Evolutionary conservation across 2,113 vertebrate species (phyloP), one percentile per base, ranked within the genome.

Genomic region (Leptodactylus fuscus): DNA sequence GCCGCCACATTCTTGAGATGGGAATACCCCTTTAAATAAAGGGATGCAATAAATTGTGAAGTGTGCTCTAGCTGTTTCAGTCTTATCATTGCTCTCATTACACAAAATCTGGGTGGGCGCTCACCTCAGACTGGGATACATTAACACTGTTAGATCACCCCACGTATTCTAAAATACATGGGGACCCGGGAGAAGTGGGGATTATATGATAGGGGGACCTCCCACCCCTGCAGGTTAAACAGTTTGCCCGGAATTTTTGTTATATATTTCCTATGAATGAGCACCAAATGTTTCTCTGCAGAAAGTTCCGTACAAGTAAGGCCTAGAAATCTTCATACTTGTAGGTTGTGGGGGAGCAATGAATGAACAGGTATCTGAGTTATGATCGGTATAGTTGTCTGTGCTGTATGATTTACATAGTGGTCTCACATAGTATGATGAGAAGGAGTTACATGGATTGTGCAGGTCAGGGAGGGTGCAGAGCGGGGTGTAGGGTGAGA

Each of bases 391-490:
- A 4, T 29, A 0, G 46, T 51, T 51, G 48, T 76, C 75, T 55
- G 7, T 34, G 24, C 2, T 78, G 75, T 22, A 38, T 78, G 51
- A 16, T 55, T 38, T n/a, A 27, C 0, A 60, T 24, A 44, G 36
- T 4, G 32, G 22, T 27, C 18, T 11, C 12, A 41, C 10, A 49
- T 32, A 4, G 9, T 9, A 27, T 5, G 78, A 58, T 24, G 80
- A 20, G 46, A 82, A 49, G 60, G 80, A 51, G n/a, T 41, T 73
- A 27, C 49, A 83, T 74, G 67, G 12, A 27, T 70, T 36, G 81
- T 73, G 44, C 48, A 22, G 81, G 81, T 83, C 81, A 83, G 69
- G 51, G 53, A 29, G 71, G 82, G 58, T 58, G 38, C 38, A 29
- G 55, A 38, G 24, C 18, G 15, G 55, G 58, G 16, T 48, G 71